Evolutionary conservation across 2,888 invertebrate genomes (phyloP).

Genomic region (Nasonia oneida): DNA sequence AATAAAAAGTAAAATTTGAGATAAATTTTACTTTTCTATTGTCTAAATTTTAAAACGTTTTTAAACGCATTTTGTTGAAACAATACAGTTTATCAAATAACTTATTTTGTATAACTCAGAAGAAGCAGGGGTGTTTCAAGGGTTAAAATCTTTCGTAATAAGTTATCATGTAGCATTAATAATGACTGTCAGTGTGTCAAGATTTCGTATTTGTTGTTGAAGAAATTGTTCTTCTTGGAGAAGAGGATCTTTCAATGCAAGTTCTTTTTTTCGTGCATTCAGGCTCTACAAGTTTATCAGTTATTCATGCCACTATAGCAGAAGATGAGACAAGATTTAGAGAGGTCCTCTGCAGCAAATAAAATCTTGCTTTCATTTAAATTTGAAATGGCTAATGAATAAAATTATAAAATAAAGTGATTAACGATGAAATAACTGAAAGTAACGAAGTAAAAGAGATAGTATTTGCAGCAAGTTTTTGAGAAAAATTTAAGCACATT

Average conservation of each 20-base stretch:
- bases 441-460: background rate
- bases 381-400: background rate
- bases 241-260: constrained; percentile 58
- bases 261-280: constrained; percentile 69
- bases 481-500: constrained; percentile 27
- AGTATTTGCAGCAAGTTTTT: constrained; percentile 45
- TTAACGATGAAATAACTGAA: background rate
- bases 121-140: constrained; percentile 21
- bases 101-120: constrained; percentile 9
- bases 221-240: constrained; percentile 41
- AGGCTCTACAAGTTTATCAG: constrained; percentile 69
- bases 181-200: constrained; percentile 42
- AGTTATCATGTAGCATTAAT: constrained; percentile 37
- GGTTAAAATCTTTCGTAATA: constrained; percentile 50
- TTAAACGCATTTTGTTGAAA: background rate
- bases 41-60: background rate
- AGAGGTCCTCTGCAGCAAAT: constrained; percentile 48
- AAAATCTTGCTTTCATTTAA: constrained; percentile 47
- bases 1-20: constrained; percentile 7
- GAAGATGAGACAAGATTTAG: constrained; percentile 59
- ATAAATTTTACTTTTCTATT: constrained; percentile 16
- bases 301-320: constrained; percentile 72
- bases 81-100: background rate
- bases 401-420: background rate
- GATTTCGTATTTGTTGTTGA: constrained; percentile 38